Percentiles rank a stretch among this genome's conserved stretches.
These are phyloP conservation scores for Drepana falcataria DNA, from an alignment of 2,888 invertebrate species.

Conservation along the genomic window DNA sequence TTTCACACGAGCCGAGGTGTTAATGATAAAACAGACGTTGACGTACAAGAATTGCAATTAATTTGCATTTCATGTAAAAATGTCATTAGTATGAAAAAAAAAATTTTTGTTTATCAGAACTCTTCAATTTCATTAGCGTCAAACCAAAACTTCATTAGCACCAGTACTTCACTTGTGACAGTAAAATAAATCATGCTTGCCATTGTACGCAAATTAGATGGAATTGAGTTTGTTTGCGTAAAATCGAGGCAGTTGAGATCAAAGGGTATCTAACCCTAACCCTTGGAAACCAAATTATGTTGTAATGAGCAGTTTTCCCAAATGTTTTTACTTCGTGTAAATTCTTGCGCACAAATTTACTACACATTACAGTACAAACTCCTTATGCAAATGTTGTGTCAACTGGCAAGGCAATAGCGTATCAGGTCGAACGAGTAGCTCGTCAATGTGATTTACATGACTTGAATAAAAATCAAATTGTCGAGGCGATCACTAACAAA, in stretches of 20 bases:
- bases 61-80: no score
- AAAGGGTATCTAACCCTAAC: neutral
- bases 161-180: conserved; percentile 17
- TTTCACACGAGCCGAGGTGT: neutral
- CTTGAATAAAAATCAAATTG: conserved; percentile 17
- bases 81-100: no score
- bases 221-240: neutral
- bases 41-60: no score
- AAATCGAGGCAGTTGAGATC: neutral
- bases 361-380: neutral
- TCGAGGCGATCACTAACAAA: conserved; percentile 4
- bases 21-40: neutral
- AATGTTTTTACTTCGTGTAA: no score
- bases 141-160: conserved; percentile 12
- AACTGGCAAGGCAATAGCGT: neutral
- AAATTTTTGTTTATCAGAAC: no score
- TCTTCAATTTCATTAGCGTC: neutral
- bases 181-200: conserved; percentile 26
- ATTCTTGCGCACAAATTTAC: no score
- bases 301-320: no score
- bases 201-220: conserved; percentile 48
- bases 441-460: conserved; percentile 7
- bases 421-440: neutral
- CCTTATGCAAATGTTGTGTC: neutral
- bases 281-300: no score